Evolutionary conservation across 1,140 invertebrate genomes (phyloP).

Genomic region (Caenorhabditis brenneri): DNA sequence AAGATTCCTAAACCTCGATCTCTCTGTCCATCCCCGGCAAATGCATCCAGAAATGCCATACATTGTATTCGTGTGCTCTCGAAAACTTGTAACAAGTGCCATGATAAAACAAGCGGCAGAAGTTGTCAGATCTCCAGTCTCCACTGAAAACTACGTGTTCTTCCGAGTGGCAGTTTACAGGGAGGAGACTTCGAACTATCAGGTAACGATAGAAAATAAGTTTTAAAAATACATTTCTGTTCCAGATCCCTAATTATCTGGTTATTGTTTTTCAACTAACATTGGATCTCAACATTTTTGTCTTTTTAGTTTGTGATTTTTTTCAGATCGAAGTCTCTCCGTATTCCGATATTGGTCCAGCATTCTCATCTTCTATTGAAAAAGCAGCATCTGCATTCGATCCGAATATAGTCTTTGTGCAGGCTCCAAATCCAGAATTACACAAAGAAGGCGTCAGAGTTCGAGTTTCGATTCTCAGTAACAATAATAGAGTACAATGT

Average conservation of each 20-base stretch:
- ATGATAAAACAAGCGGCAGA: conserved; percentile 57
- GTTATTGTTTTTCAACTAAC: too few species aligned
- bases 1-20: conserved; percentile 67
- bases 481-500: conserved; percentile 58
- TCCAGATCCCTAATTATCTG: too few species aligned
- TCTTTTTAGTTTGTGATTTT: too few species aligned
- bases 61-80: conserved; percentile 68
- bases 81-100: conserved; percentile 63
- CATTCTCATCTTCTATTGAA: conserved; percentile 65
- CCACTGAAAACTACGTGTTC: conserved; percentile 64
- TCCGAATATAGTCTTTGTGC: conserved; percentile 65
- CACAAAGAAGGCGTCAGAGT: conserved; percentile 59
- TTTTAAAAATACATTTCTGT: too few species aligned
- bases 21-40: conserved; percentile 62
- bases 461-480: conserved; percentile 58
- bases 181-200: conserved; percentile 62
- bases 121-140: conserved; percentile 55
- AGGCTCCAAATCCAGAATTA: conserved; percentile 65
- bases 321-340: conserved; percentile 63
- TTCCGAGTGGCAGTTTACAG: conserved; percentile 63
- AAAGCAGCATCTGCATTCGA: conserved; percentile 67
- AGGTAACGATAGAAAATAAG: too few species aligned
- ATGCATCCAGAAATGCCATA: conserved; percentile 63
- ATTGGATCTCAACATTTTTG: too few species aligned
- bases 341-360: conserved; percentile 52